A percentile compares a stretch with the other conserved stretches of the same genome.
phyloP scores from a whole-genome alignment of 2,888 invertebrate genomes.

The Seira musarum region DNA sequence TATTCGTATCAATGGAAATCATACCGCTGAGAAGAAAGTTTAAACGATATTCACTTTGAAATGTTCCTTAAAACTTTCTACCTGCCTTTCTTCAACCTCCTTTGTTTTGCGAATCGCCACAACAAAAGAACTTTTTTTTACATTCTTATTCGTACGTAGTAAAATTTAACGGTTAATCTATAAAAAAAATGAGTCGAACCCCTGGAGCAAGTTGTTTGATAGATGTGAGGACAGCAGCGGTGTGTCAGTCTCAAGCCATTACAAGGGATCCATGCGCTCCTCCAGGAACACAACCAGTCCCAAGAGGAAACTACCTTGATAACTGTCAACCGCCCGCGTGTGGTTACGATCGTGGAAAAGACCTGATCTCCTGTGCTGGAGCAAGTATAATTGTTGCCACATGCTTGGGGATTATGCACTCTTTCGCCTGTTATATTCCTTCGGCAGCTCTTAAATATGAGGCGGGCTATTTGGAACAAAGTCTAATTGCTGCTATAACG shows the following conservation, averaged over 20 bases:
- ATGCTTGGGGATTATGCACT: constrained; percentile 53
- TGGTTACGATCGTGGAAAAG: constrained; percentile 51
- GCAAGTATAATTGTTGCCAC: constrained; percentile 48
- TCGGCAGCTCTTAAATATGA: constrained; percentile 41
- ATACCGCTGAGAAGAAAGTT: too few species aligned
- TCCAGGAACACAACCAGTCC: constrained; percentile 4
- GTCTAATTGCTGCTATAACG: constrained; percentile 35
- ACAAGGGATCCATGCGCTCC: constrained; percentile 36
- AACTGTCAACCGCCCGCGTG: constrained; percentile 36
- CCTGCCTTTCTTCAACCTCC: too few species aligned
- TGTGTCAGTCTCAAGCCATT: constrained; percentile 22
- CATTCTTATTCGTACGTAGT: too few species aligned
- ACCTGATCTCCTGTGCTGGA: constrained; percentile 37
- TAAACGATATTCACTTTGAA: too few species aligned
- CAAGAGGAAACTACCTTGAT: background rate
- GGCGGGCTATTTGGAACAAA: constrained; percentile 57
- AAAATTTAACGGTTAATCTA: too few species aligned
- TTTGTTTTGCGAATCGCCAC: too few species aligned
- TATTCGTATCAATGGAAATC: too few species aligned
- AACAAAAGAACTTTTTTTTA: too few species aligned
- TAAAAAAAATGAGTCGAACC: constrained; percentile 34
- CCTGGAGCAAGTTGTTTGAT: constrained; percentile 33
- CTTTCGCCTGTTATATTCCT: constrained; percentile 47
- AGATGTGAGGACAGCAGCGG: constrained; percentile 33
- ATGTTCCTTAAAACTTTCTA: too few species aligned